Conservation (phyloP, 23 tunicate species). For the Corella eumyota region DNA sequence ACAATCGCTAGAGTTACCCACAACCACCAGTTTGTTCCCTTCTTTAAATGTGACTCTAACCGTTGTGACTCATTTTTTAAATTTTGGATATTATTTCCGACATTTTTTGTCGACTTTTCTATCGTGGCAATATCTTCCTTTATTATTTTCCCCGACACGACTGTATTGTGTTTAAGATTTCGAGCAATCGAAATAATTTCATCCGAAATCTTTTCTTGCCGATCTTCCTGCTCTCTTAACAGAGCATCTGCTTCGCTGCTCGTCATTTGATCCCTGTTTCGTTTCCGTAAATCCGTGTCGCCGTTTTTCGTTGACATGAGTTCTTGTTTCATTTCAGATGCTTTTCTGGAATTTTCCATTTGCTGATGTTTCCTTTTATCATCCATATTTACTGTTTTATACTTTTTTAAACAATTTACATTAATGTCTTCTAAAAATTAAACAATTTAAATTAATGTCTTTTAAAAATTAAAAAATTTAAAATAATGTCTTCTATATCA, state of each 20-base stretch:
- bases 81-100: conserved; percentile 22
- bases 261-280: too few species aligned
- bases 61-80: conserved; percentile 59
- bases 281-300: too few species aligned
- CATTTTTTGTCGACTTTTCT: conserved; percentile 35
- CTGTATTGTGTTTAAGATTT: conserved; percentile 58
- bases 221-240: conserved; percentile 64
- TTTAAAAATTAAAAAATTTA: too few species aligned
- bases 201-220: conserved; percentile 69
- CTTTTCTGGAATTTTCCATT: too few species aligned
- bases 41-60: conserved; percentile 49
- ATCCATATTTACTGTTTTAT: conserved; percentile 4
- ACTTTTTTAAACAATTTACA: too few species aligned
- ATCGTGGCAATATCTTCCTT: conserved; percentile 64
- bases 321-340: too few species aligned
- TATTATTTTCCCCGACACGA: conserved; percentile 54
- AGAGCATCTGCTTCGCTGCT: too few species aligned
- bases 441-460: too few species aligned
- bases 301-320: too few species aligned
- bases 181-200: conserved; percentile 59
- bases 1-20: conserved; percentile 72
- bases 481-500: too few species aligned
- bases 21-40: conserved; percentile 88
- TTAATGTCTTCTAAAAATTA: too few species aligned
- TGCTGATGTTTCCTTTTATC: conserved; percentile 3